Conservation (phyloP, 2,888 invertebrate genomes). For the Pogonocherus hispidulus region DNA sequence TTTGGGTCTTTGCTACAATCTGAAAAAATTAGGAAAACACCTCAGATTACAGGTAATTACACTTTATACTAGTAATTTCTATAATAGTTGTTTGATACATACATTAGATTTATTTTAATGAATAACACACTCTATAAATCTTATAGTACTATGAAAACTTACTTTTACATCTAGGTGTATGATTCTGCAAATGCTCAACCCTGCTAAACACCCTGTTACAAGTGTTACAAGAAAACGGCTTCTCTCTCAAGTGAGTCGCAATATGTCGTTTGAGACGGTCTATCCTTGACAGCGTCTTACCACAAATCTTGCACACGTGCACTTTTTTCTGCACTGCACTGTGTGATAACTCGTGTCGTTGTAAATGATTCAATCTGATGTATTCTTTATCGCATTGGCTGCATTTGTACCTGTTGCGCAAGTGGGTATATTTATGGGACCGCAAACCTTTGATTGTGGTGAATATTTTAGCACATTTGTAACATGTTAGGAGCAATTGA, state of each 20-base stretch:
- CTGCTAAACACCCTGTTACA: conserved; percentile 67
- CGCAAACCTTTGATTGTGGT: conserved; percentile 62
- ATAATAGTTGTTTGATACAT: no score
- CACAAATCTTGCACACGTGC: conserved; percentile 67
- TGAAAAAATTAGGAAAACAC: no score
- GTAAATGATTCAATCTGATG: conserved; percentile 63
- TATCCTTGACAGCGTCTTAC: conserved; percentile 65
- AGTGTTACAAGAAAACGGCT: conserved; percentile 65
- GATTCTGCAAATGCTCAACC: conserved; percentile 65
- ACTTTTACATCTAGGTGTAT: conserved; percentile 65
- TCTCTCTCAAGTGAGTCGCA: conserved; percentile 66
- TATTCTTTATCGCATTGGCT: conserved; percentile 66
- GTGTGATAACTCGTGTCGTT: conserved; percentile 65
- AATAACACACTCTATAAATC: no score
- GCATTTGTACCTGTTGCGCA: conserved; percentile 65
- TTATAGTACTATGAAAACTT: no score
- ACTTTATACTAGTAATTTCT: no score
- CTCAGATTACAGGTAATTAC: no score
- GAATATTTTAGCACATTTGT: conserved; percentile 65
- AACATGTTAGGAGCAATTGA: conserved; percentile 64
- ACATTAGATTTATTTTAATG: no score
- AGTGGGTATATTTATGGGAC: conserved; percentile 63
- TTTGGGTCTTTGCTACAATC: no score
- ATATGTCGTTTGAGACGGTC: conserved; percentile 67
- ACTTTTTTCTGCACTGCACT: conserved; percentile 60